Evolutionary conservation across 2,888 invertebrate genomes (phyloP), one percentile per base, ranked within the genome.

Genomic region (Drosophila mimetica): DNA sequence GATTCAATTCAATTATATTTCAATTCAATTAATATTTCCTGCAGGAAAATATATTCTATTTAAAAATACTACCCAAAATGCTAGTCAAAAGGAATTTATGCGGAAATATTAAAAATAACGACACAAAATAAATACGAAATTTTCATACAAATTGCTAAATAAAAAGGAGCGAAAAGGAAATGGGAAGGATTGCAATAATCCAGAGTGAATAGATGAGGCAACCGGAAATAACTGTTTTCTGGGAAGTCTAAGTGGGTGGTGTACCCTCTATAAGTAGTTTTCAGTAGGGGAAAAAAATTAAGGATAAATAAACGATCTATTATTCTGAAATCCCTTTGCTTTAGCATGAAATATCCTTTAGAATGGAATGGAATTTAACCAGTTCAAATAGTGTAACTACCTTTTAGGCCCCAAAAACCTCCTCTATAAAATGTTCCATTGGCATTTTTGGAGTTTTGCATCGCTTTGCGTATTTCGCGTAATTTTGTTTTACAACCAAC

Each of bases 21-120:
- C n/a, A n/a, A n/a, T n/a, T n/a, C n/a, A n/a, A n/a, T n/a, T n/a
- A n/a, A n/a, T n/a, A n/a, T n/a, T n/a, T n/a, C n/a, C n/a, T n/a
- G n/a, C 25, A 25, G 7, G 2, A 6, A 25, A 25, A 7, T 25
- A 25, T 25, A 25, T 25, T 25, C 25, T 2, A 25, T 6, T 25
- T 25, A 7, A 25, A 7, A 41, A 41, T 41, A 41, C 18, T 13
- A 13, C 4, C 6, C 13, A 41, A 42, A 20, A 11, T 6, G 18
- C 20, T 5, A 41, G 2, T 36, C n/a, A 47, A 59, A 63, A 44
- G 28, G 14, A 39, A 82, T 71, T 82, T 46, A 20, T 52, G 72
- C 83, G 54, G 65, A 65, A 79, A 82, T 67, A 42, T 67, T 46
- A 36, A 47, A 57, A 70, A 70, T 39, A 53, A 63, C 37, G 51